Base-by-base conservation (phyloP, 2,113 vertebrate genomes). In the Carassius gibelio region DNA sequence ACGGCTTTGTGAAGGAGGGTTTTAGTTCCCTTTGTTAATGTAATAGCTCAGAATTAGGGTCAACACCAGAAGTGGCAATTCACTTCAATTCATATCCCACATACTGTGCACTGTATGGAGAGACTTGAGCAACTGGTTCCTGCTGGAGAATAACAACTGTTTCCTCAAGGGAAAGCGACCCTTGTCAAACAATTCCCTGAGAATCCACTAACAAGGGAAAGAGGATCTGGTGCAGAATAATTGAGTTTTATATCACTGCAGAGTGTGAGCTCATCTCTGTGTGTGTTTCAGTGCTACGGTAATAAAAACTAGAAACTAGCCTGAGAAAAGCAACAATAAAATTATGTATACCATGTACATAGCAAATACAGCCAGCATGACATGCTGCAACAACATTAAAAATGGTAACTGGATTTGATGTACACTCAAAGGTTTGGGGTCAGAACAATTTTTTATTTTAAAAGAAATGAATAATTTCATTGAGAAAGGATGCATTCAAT, bases 71-170 rank as follows among this genome's bases (percentile, higher is more conserved):
- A 83, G 62, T 50, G 48, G n/a, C 45, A 80, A 62, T 66, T 45
- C 13, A 36, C 64, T 82, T 55, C 17, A 50, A 36, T 82, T 71
- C 81, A 83, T 42, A 17, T 61, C 57, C 23, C 17, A 36, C 68
- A 72, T 59, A 59, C 26, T 81, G 38, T 66, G 78, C 61, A 50
- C 61, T 83, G 64, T 82, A 82, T 69, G 50, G 50, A 83, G 3
- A 72, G 66, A 57, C 68, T 83, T 83, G 81, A 57, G 26, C 13
- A 59, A 83, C 68, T 72, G 50, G 81, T 83, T 72, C 34, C 50
- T n/a, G 17, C 15, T 50, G 14, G 23, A 10, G 10, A 11, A 48
- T 17, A 72, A 57, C 48, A 81, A 34, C 42, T 81, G 26, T 34
- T 50, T 81, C 30, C 77, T 50, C 26, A 55, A 36, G 30, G 30